phyloP scores from a whole-genome alignment of 2,113 vertebrate genomes.

The Petromus typicus region DNA sequence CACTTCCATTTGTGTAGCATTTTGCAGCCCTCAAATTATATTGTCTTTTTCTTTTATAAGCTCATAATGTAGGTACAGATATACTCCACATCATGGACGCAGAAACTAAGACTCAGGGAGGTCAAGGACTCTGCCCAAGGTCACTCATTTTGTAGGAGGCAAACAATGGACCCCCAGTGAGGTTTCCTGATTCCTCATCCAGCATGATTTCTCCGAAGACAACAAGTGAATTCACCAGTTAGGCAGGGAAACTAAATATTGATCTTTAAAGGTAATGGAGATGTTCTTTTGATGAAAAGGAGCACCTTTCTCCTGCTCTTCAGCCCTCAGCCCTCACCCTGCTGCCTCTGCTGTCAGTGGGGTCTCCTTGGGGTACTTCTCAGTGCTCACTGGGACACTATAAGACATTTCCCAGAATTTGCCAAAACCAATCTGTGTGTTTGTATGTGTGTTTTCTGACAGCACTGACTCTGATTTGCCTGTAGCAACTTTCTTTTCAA shows the following conservation, averaged over 20 bases:
- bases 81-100: neutral
- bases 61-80: neutral
- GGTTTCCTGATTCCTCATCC: neutral
- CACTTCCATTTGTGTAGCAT: slow-evolving; percentile 41
- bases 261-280: neutral
- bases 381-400: neutral
- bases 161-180: neutral
- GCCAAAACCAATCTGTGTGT: neutral
- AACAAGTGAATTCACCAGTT: neutral
- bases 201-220: neutral
- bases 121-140: neutral
- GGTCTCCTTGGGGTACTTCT: slow-evolving; percentile 4
- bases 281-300: neutral
- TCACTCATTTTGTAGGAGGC: neutral
- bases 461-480: slow-evolving; percentile 47
- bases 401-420: slow-evolving; percentile 18
- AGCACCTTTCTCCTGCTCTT: neutral
- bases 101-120: neutral
- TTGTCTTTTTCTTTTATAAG: neutral
- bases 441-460: slow-evolving; percentile 25
- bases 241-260: neutral
- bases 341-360: neutral
- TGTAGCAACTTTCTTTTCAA: slow-evolving; percentile 56
- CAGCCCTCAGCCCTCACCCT: no score
- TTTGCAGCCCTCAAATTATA: slow-evolving; percentile 32